These are phyloP conservation scores for Blennius ocellaris DNA, from an alignment of 2,113 vertebrate genomes.

Conservation along the genomic window DNA sequence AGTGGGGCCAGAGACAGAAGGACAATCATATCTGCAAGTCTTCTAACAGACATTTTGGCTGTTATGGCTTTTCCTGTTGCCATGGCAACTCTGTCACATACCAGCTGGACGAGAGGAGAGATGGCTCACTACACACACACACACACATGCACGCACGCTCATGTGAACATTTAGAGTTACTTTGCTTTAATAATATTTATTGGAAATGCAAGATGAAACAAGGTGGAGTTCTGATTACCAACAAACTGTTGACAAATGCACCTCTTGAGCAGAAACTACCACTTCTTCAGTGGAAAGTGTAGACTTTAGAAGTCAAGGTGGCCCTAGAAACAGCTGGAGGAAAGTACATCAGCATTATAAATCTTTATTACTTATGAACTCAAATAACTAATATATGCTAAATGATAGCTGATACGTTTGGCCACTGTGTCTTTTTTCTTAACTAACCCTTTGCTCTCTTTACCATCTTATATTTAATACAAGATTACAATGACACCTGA, in stretches of 20 bases:
- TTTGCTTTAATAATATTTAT: too few relatives aligned
- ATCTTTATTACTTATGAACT: background rate
- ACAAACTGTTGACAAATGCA: background rate
- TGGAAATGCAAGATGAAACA: background rate
- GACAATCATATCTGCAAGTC: constrained; percentile 55
- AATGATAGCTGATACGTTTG: background rate
- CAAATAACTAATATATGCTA: background rate
- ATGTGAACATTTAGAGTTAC: too few relatives aligned
- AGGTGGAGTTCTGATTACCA: background rate
- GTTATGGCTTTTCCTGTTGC: constrained; percentile 67
- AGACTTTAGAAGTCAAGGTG: background rate
- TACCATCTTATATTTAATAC: too few relatives aligned
- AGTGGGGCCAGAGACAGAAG: constrained; percentile 43
- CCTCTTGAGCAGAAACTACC: too few relatives aligned
- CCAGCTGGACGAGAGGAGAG: constrained; percentile 61
- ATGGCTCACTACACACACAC: constrained; percentile 14
- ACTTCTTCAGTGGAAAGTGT: background rate
- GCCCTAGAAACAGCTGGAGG: background rate
- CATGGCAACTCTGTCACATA: constrained; percentile 68
- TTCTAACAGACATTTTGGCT: constrained; percentile 65
- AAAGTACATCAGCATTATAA: background rate
- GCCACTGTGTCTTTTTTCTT: background rate
- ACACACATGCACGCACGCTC: constrained; percentile 15
- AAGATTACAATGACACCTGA: too few relatives aligned
- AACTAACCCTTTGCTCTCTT: too few relatives aligned